These are phyloP conservation scores for Ectemnius continuus DNA, from an alignment of 2,888 invertebrate species.

Conservation along the genomic window DNA sequence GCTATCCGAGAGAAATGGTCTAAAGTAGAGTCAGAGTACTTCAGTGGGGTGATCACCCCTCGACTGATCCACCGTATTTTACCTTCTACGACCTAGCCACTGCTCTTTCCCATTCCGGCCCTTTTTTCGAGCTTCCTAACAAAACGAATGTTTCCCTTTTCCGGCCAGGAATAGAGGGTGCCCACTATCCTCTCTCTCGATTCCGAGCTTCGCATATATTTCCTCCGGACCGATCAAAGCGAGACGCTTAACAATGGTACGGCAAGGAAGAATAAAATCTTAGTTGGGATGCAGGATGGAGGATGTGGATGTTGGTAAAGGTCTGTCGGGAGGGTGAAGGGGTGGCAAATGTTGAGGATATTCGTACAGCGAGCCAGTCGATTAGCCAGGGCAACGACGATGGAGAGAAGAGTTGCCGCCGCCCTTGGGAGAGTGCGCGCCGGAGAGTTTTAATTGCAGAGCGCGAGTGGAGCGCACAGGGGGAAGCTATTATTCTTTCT, in stretches of 20 bases:
- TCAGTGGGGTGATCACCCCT: background rate
- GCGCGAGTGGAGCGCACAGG: conserved; percentile 52
- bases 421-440: conserved; percentile 53
- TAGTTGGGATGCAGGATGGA: no score
- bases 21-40: conserved; percentile 1
- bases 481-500: conserved; percentile 76
- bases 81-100: conserved; percentile 16
- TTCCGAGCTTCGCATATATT: conserved; percentile 29
- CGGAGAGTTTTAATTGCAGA: conserved; percentile 72
- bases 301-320: no score
- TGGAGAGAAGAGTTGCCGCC: conserved; percentile 42
- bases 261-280: no score
- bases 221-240: conserved; percentile 1
- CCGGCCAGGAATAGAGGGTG: conserved; percentile 52
- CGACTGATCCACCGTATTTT: conserved; percentile 13
- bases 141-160: conserved; percentile 66
- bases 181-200: conserved; percentile 10
- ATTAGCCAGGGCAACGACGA: conserved; percentile 50
- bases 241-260: no score
- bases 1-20: no score
- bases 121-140: conserved; percentile 33
- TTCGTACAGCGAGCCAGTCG: conserved; percentile 39
- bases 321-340: no score
- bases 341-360: no score
- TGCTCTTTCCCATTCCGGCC: background rate